A percentile compares a stretch with the other conserved stretches of the same genome.
These are phyloP conservation scores for Holothuria glaberrima DNA, from an alignment of 35 echinoderm and acorn worm species.

Conservation along the genomic window DNA sequence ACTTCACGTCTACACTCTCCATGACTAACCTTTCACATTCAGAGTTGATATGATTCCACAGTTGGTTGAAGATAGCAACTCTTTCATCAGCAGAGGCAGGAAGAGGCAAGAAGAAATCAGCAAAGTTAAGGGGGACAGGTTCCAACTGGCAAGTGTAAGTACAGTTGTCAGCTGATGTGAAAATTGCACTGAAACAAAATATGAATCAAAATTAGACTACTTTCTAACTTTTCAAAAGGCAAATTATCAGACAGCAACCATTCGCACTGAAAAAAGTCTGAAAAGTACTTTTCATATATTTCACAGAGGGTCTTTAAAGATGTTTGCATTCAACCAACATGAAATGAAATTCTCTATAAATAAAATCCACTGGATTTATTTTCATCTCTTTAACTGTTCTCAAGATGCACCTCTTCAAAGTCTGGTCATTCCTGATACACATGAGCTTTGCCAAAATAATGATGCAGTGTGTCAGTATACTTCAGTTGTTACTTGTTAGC, in stretches of 20 bases:
- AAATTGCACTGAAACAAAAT: slow-evolving; percentile 38
- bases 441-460: too few species aligned
- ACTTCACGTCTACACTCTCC: background rate
- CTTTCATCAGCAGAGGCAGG: slow-evolving; percentile 17
- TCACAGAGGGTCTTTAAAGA: too few species aligned
- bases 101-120: slow-evolving; percentile 50
- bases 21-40: slow-evolving; percentile 8
- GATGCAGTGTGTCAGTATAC: too few species aligned
- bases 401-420: background rate
- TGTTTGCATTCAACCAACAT: too few species aligned
- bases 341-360: too few species aligned
- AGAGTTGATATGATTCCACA: slow-evolving; percentile 15
- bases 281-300: too few species aligned
- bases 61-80: background rate
- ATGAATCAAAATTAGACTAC: too few species aligned
- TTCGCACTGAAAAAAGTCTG: too few species aligned
- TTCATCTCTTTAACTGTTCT: background rate
- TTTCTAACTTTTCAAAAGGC: too few species aligned
- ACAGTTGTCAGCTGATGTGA: slow-evolving; percentile 24
- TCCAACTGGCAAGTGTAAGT: slow-evolving; percentile 44
- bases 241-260: too few species aligned
- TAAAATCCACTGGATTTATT: background rate
- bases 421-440: background rate
- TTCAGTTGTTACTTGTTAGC: too few species aligned
- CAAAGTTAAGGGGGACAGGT: slow-evolving; percentile 19